Evolutionary conservation across 2,797 vertebrate species (phyloP), one percentile per base, ranked within the genome.

Genomic region (Cephalopachus bancanus): DNA sequence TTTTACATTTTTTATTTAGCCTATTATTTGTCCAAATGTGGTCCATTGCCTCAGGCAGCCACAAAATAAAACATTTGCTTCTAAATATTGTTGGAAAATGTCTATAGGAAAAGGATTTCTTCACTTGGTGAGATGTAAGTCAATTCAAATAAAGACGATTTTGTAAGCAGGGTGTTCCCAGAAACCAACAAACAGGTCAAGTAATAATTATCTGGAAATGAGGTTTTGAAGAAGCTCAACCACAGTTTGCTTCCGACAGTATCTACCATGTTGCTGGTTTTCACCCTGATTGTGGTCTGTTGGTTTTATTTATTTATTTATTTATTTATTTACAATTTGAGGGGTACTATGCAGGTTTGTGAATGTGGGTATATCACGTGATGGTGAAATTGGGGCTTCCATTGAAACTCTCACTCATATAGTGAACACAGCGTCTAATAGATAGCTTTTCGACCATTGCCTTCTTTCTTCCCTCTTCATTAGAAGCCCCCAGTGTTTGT

Each of bases 41-140:
- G 4, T 33, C 72, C n/a, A 51, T 33, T 60, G 17, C 22, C 28
- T 91, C 33, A 80, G 33, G 22, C 22, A 83, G 26, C 30, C 44
- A 71, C 72, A 95, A 81, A 72, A 44, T 59, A 89, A 55, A 93
- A 96, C 12, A 87, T 44, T 91, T n/a, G 5, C 7, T 30, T 89
- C 14, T 78, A 62, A 62, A 67, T 67, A 30, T 30, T 96, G 93
- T 89, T 91, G 26, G 44, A 2, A 69, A 89, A 76, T 22, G 1
- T 60, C 14, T 12, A 0, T 14, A 79, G 30, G 30, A 72, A 76
- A 91, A 76, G 1, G 3, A 20, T 90, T 87, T 92, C 26, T 76
- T 71, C 10, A 87, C 2, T 67, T 33, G 9, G 4, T 84, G 12
- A 92, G 9, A 71, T 69, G 4, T n/a, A 81, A 88, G 17, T 72